phyloP scores from a whole-genome alignment of 2,113 vertebrate genomes.

The Ceyx cyanopectus region DNA sequence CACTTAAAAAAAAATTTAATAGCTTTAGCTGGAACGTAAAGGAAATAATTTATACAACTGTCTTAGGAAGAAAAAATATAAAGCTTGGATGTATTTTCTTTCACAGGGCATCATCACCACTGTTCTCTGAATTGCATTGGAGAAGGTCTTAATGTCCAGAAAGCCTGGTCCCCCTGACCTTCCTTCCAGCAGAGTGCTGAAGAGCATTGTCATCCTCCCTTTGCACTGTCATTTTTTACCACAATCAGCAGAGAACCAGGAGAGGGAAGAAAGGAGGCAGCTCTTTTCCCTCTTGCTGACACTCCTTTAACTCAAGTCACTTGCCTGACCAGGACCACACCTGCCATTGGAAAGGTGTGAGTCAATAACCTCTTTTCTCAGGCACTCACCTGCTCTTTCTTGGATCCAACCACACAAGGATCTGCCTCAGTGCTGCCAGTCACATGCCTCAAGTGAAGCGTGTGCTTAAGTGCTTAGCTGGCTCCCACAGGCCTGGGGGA shows the following conservation, averaged over 20 bases:
- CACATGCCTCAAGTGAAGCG: slow-evolving; percentile 3
- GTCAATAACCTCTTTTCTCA: neutral
- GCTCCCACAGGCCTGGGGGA: neutral
- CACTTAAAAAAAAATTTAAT: neutral
- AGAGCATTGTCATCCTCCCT: neutral
- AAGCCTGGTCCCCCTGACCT: neutral
- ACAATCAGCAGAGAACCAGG: neutral
- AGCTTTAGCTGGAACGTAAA: neutral
- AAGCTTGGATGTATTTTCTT: neutral
- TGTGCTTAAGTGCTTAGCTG: neutral
- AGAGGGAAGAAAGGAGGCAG: neutral
- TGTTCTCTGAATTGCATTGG: neutral
- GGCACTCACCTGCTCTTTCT: neutral
- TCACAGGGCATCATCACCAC: neutral
- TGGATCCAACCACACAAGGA: rapidly evolving
- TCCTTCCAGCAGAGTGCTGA: neutral
- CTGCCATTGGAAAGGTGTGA: slow-evolving; percentile 4
- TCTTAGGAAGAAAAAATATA: neutral
- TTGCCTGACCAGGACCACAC: neutral
- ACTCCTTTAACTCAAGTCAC: neutral
- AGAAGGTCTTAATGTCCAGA: neutral
- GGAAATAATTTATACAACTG: neutral
- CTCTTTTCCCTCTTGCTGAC: neutral
- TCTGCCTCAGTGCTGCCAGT: neutral
- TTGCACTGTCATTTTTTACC: neutral